A percentile compares a stretch with the other conserved stretches of the same genome.
phyloP scores from a whole-genome alignment of 2,113 vertebrate genomes.

The Uropsilus gracilis region DNA sequence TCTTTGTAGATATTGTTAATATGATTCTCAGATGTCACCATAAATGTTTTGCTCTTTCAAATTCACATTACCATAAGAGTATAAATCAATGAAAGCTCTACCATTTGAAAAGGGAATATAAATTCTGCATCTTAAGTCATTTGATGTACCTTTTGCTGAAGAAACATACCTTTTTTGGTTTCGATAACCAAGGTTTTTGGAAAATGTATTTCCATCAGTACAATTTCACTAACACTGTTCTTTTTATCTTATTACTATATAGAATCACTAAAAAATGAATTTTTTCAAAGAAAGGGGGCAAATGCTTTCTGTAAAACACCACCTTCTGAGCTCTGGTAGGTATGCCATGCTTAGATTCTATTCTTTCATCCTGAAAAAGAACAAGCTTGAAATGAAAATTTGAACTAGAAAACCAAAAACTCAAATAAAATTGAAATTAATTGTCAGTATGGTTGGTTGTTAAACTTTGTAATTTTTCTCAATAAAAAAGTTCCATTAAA shows the following conservation, averaged over 20 bases:
- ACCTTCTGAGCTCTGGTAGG: background rate
- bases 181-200: constrained; percentile 2
- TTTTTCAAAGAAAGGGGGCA: constrained; percentile 17
- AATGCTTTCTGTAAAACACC: background rate
- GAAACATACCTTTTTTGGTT: background rate
- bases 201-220: background rate
- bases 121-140: constrained; percentile 12
- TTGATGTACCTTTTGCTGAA: constrained; percentile 55
- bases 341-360: background rate
- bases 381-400: constrained; percentile 45
- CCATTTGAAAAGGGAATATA: constrained; percentile 50
- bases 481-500: background rate
- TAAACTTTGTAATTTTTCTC: background rate
- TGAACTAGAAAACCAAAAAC: background rate
- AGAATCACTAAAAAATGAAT: background rate
- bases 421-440: background rate
- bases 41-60: constrained; percentile 70
- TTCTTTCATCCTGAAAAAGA: background rate
- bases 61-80: constrained; percentile 21
- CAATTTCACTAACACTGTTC: constrained; percentile 7
- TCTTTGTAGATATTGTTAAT: constrained; percentile 67
- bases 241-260: background rate
- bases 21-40: constrained; percentile 72
- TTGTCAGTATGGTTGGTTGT: background rate
- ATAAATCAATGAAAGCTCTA: constrained; percentile 63